phyloP scores from a whole-genome alignment of 2,888 invertebrate species.

The Drosophila neonasuta region DNA sequence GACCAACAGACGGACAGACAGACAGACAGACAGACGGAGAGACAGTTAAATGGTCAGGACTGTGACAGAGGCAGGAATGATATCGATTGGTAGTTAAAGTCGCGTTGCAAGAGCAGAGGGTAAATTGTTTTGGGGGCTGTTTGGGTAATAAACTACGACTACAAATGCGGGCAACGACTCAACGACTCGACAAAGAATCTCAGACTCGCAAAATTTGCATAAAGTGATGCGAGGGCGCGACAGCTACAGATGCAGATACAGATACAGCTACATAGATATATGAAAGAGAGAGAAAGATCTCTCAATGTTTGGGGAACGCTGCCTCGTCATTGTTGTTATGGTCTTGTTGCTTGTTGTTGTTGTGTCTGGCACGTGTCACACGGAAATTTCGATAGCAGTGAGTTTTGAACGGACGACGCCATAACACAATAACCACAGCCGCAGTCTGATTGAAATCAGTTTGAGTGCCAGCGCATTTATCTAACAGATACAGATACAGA shows the following conservation, averaged over 20 bases:
- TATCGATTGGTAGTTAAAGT: conserved; percentile 69
- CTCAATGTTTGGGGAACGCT: background rate
- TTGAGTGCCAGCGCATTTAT: conserved; percentile 36
- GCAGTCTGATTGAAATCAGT: conserved; percentile 57
- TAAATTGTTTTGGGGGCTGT: conserved; percentile 30
- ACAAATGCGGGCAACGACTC: conserved; percentile 32
- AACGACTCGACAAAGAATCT: conserved; percentile 28
- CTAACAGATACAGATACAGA: conserved; percentile 18
- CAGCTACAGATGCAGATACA: conserved; percentile 36
- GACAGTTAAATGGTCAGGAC: conserved; percentile 7
- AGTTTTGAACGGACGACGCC: conserved; percentile 46
- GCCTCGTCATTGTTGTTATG: conserved; percentile 48
- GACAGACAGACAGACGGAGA: background rate
- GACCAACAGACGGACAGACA: background rate
- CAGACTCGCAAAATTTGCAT: conserved; percentile 43
- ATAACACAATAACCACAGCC: conserved; percentile 63
- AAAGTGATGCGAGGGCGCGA: conserved; percentile 43
- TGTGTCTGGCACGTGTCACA: conserved; percentile 74
- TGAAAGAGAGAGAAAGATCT: background rate
- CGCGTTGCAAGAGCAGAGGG: conserved; percentile 22
- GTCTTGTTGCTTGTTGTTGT: conserved; percentile 42
- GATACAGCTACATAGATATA: background rate
- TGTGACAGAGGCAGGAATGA: conserved; percentile 16
- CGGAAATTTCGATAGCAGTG: conserved; percentile 59
- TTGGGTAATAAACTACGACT: conserved; percentile 48